Percentiles rank a stretch among this genome's conserved stretches.
Evolutionary conservation across 2,797 vertebrate species (phyloP).

Genomic region (Rhodeus uyekii): DNA sequence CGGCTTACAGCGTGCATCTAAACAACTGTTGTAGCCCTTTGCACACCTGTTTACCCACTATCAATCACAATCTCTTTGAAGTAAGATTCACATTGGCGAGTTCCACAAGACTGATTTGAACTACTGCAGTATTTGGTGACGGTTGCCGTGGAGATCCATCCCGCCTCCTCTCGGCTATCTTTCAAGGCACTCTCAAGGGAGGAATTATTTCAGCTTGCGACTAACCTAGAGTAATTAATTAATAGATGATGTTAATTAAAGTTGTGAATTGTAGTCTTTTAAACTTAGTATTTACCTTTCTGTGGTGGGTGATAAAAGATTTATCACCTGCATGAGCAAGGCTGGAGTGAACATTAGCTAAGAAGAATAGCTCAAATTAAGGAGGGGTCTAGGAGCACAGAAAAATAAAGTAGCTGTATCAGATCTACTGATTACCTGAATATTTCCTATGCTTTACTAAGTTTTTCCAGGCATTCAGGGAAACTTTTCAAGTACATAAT

Average conservation of each 20-base stretch:
- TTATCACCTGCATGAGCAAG: conserved; percentile 2
- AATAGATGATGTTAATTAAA: conserved; percentile 31
- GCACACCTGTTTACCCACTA: conserved; percentile 46
- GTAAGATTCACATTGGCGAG: conserved; percentile 14
- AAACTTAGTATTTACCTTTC: conserved; percentile 11
- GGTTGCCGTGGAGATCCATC: conserved; percentile 26
- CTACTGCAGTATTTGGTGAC: background rate
- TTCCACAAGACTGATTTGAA: conserved; percentile 24
- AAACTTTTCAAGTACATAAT: background rate
- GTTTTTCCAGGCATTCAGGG: background rate
- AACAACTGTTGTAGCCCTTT: conserved; percentile 23
- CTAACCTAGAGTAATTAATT: conserved; percentile 21
- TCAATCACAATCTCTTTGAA: conserved; percentile 44
- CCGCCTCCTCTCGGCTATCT: background rate
- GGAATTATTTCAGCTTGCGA: conserved; percentile 23
- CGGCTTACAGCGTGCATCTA: conserved; percentile 14
- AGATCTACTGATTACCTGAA: background rate
- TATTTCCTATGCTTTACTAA: background rate
- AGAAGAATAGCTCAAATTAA: background rate
- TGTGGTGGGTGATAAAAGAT: conserved; percentile 20
- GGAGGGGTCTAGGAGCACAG: background rate
- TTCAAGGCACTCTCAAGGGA: conserved; percentile 31
- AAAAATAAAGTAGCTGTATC: background rate
- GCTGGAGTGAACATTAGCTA: background rate
- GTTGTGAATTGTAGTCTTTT: conserved; percentile 19